Conservation (phyloP, 2,113 vertebrate genomes). For the Coptodon rendalli region DNA sequence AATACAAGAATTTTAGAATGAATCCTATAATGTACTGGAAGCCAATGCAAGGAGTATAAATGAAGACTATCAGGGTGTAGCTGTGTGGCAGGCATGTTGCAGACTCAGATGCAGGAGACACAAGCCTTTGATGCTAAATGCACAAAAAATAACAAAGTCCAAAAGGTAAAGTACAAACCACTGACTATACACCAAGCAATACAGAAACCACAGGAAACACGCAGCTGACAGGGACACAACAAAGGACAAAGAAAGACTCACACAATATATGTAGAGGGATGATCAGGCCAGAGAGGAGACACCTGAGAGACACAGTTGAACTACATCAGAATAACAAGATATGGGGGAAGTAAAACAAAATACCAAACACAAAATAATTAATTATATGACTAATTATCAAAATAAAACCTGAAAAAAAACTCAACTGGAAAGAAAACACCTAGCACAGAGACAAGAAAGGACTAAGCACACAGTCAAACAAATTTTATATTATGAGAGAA, state of each 20-base stretch:
- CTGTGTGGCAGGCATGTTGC: neutral
- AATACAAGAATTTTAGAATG: neutral
- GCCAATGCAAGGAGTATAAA: neutral
- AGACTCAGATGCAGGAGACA: neutral
- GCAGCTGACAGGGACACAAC: neutral
- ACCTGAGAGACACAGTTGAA: fast-evolving
- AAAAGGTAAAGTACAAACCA: neutral
- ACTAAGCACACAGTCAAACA: neutral
- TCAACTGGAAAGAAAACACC: neutral
- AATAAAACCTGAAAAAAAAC: fast-evolving
- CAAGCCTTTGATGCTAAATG: neutral
- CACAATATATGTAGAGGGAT: neutral
- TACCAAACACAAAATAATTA: neutral
- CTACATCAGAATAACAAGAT: neutral
- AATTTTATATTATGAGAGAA: neutral
- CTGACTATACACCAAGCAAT: neutral
- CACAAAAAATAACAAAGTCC: neutral
- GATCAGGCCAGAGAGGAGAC: neutral
- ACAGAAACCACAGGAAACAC: neutral
- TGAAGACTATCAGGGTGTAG: neutral
- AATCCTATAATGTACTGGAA: fast-evolving
- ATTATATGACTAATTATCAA: neutral
- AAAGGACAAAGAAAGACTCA: neutral
- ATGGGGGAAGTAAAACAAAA: neutral
- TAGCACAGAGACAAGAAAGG: neutral